Conservation (phyloP, 2,797 vertebrate genomes). For the Acanthornis magna region DNA sequence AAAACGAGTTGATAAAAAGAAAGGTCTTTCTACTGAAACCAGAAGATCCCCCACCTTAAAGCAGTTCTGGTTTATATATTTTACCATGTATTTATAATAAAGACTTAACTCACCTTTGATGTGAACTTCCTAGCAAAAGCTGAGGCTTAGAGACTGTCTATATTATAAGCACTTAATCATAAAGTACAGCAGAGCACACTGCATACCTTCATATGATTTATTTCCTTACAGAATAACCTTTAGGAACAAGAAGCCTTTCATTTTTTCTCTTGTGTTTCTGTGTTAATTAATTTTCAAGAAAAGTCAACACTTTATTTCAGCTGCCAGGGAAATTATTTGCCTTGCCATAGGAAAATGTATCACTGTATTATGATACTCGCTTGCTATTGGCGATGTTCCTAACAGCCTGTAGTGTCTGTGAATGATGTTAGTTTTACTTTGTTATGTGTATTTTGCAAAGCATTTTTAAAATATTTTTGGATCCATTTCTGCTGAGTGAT, state of each 20-base stretch:
- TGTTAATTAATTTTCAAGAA: constrained; percentile 64
- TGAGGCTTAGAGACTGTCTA: constrained; percentile 37
- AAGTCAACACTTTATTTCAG: constrained; percentile 52
- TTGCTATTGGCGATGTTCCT: not conserved
- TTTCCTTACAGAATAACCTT: constrained; percentile 54
- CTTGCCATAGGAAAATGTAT: not conserved
- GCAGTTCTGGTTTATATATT: constrained; percentile 42
- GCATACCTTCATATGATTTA: constrained; percentile 48
- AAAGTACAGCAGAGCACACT: not conserved
- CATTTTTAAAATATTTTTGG: not conserved
- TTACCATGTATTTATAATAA: constrained; percentile 36
- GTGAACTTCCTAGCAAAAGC: constrained; percentile 54
- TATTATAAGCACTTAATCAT: constrained; percentile 43
- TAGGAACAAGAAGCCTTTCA: constrained; percentile 57
- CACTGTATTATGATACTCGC: not conserved
- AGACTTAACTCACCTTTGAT: constrained; percentile 58
- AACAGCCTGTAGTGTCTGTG: not conserved
- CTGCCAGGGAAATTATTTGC: constrained; percentile 1
- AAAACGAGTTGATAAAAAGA: constrained; percentile 32
- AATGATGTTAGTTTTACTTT: constrained; percentile 52
- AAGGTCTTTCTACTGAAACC: constrained; percentile 35
- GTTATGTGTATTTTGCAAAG: constrained; percentile 22
- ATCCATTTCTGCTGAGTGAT: not conserved
- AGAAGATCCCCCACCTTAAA: constrained; percentile 29
- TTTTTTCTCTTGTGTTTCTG: constrained; percentile 45